A percentile compares a stretch with the other conserved stretches of the same genome.
Conservation (phyloP, 2,113 vertebrate species). For the Rhea americana region DNA sequence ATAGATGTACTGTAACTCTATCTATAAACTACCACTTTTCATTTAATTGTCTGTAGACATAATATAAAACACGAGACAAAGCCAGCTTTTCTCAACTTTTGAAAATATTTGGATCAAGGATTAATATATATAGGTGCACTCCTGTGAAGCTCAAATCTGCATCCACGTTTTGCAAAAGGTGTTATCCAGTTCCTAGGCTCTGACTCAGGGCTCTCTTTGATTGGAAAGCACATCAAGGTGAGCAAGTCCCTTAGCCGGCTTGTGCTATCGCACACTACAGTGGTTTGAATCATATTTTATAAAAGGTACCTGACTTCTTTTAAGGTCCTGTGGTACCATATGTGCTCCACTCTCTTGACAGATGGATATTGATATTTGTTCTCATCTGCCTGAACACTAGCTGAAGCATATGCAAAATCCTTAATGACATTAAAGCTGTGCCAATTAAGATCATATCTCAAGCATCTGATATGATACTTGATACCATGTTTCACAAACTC, state of each 20-base stretch:
- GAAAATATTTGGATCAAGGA: background rate
- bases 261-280: constrained; percentile 2
- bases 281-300: constrained; percentile 46
- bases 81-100: background rate
- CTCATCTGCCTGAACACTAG: constrained; percentile 71
- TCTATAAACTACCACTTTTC: background rate
- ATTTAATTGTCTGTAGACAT: background rate
- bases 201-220: background rate
- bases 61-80: background rate
- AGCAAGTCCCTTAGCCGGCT: constrained; percentile 23
- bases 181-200: background rate
- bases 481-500: constrained; percentile 57
- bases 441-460: constrained; percentile 70
- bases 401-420: constrained; percentile 72
- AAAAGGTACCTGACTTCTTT: constrained; percentile 67
- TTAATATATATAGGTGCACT: background rate
- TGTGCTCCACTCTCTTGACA: constrained; percentile 66
- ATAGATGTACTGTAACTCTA: background rate
- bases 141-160: background rate
- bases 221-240: constrained; percentile 48
- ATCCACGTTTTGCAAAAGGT: background rate
- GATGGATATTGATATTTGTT: constrained; percentile 75
- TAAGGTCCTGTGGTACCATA: constrained; percentile 69
- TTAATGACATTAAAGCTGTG: constrained; percentile 73
- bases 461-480: constrained; percentile 56